Percentiles rank a stretch among this genome's conserved stretches.
Evolutionary conservation across 92 coral and sea anemone genomes (phyloP).

Genomic region (Pocillopora meandrina): DNA sequence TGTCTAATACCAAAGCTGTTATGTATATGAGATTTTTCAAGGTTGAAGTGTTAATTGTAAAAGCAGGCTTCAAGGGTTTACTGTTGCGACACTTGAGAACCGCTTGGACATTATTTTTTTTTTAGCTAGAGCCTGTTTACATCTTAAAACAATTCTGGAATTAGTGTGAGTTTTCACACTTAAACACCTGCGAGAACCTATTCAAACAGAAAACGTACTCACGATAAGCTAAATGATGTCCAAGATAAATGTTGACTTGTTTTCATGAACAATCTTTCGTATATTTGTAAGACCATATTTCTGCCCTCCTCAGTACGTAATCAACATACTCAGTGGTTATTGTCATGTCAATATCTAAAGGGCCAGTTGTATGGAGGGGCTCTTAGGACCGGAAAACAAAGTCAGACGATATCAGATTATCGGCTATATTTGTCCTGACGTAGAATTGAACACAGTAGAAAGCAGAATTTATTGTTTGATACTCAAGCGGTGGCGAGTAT

Average conservation of each 20-base stretch:
- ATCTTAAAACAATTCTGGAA: not conserved
- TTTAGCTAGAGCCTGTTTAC: not conserved
- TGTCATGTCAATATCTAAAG: not conserved
- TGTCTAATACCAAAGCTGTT: too few species aligned
- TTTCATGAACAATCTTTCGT: not conserved
- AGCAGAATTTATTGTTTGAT: not conserved
- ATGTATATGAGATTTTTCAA: too few species aligned
- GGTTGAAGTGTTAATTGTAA: too few species aligned
- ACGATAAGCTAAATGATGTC: not conserved
- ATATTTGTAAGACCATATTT: not conserved
- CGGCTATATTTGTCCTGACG: not conserved
- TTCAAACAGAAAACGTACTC: conserved; percentile 1
- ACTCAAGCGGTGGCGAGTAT: not conserved
- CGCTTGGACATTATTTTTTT: too few species aligned
- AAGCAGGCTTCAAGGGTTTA: too few species aligned
- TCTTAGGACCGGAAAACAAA: conserved; percentile 18
- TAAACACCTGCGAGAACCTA: not conserved
- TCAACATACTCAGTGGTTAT: not conserved
- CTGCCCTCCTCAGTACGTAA: conserved; percentile 1
- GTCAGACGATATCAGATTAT: conserved; percentile 22
- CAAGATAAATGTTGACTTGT: not conserved
- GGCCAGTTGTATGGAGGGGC: not conserved
- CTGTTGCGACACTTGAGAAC: too few species aligned
- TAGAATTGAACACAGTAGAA: not conserved
- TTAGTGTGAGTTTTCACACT: not conserved